Evolutionary conservation across 2,888 invertebrate genomes (phyloP).

Genomic region (Drosophila eohydei): DNA sequence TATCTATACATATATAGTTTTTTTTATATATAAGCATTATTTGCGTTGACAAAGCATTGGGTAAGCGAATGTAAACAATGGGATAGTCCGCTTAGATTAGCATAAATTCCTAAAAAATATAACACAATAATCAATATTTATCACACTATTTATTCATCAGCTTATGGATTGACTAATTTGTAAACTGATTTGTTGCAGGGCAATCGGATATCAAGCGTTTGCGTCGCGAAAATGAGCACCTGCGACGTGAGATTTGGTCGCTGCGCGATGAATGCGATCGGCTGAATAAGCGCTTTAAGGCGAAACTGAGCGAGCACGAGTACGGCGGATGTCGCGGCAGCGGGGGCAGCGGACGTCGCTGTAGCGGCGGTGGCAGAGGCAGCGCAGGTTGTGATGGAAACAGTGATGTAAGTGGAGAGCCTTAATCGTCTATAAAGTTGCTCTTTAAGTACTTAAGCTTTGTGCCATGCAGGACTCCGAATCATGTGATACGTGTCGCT

Average conservation of each 20-base stretch:
- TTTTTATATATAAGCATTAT: conserved; percentile 16
- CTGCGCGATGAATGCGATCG: conserved; percentile 95
- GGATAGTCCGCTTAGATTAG: conserved; percentile 29
- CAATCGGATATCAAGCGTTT: conserved; percentile 95
- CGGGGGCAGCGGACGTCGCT: conserved; percentile 70
- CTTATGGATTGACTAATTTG: background rate
- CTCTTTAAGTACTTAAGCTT: background rate
- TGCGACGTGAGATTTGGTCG: conserved; percentile 94
- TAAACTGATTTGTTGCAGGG: conserved; percentile 86
- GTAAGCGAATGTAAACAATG: conserved; percentile 63
- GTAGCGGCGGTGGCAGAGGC: conserved; percentile 68
- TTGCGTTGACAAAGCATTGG: conserved; percentile 63
- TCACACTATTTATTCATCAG: no score
- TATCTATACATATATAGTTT: conserved; percentile 4
- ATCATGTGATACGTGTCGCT: conserved; percentile 84
- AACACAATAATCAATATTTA: background rate
- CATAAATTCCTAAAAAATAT: background rate
- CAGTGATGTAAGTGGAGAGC: conserved; percentile 78
- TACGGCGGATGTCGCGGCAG: conserved; percentile 72
- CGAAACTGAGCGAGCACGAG: conserved; percentile 83
- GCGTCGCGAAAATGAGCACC: conserved; percentile 94
- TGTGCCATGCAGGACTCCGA: conserved; percentile 79
- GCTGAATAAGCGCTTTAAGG: conserved; percentile 91
- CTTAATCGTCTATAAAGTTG: background rate
- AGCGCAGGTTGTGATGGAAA: conserved; percentile 78